These are phyloP conservation scores for Bombus fervidus DNA, from an alignment of 1,140 invertebrate genomes.

Conservation along the genomic window DNA sequence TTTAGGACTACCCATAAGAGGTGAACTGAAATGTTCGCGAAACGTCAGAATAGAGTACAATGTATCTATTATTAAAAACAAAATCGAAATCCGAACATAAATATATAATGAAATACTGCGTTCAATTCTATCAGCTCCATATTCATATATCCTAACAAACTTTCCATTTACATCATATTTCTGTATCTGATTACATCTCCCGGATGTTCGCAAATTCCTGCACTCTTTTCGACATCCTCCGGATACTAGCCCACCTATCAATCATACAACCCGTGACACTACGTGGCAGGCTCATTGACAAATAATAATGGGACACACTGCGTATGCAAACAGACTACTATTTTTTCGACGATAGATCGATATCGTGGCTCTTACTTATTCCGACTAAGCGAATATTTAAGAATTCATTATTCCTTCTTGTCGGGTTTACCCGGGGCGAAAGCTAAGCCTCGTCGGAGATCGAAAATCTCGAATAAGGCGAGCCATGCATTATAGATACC, in stretches of 20 bases:
- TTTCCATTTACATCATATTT: too few species aligned
- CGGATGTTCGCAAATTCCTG: not conserved
- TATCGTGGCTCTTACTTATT: constrained; percentile 35
- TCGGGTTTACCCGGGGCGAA: constrained; percentile 39
- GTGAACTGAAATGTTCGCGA: too few species aligned
- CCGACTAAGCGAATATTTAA: constrained; percentile 67
- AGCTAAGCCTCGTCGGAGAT: constrained; percentile 67
- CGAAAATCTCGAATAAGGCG: constrained; percentile 73
- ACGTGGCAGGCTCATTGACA: not conserved
- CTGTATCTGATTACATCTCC: not conserved
- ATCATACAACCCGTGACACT: not conserved
- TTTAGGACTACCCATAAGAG: too few species aligned
- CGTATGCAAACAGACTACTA: constrained; percentile 1
- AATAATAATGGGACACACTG: too few species aligned
- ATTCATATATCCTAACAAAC: too few species aligned
- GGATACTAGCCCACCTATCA: not conserved
- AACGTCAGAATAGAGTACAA: too few species aligned
- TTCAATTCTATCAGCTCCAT: too few species aligned
- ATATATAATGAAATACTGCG: too few species aligned
- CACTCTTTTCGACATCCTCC: not conserved
- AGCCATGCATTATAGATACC: constrained; percentile 75
- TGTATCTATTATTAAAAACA: too few species aligned
- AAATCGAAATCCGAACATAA: too few species aligned
- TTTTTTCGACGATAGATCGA: constrained; percentile 55
- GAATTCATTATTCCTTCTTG: constrained; percentile 66